phyloP scores from a whole-genome alignment of 1,140 invertebrate genomes.

The Drosophila obscura region DNA sequence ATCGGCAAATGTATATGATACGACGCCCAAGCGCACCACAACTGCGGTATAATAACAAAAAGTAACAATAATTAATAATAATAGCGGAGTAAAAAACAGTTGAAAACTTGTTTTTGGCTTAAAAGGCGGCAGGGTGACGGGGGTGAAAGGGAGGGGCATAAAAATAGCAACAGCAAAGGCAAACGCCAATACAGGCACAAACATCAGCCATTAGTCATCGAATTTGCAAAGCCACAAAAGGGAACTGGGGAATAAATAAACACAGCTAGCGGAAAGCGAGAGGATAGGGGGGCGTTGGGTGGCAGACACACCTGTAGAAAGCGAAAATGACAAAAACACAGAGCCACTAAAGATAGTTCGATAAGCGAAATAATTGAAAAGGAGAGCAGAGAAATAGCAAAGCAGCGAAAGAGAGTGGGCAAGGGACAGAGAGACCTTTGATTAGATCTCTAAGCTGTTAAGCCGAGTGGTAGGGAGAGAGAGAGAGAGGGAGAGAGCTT shows the following conservation, averaged over 20 bases:
- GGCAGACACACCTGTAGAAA: conserved; percentile 67
- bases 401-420: conserved; percentile 13
- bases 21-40: conserved; percentile 25
- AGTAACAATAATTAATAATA: conserved; percentile 41
- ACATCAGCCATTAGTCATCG: conserved; percentile 63
- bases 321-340: conserved; percentile 44
- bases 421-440: conserved; percentile 16
- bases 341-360: conserved; percentile 35
- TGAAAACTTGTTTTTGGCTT: conserved; percentile 70
- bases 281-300: too few species aligned
- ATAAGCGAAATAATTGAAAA: conserved; percentile 56
- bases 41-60: not conserved
- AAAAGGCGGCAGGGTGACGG: conserved; percentile 11
- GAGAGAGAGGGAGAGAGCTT: too few species aligned
- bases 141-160: conserved; percentile 27
- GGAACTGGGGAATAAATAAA: not conserved
- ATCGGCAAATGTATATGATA: not conserved
- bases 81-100: conserved; percentile 39
- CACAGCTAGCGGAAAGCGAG: not conserved
- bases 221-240: conserved; percentile 37
- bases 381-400: not conserved
- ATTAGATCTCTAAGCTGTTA: too few species aligned
- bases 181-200: conserved; percentile 32
- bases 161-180: conserved; percentile 30
- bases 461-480: too few species aligned